phyloP scores from a whole-genome alignment of 92 coral and sea anemone species.

The Heliopora coerulea region DNA sequence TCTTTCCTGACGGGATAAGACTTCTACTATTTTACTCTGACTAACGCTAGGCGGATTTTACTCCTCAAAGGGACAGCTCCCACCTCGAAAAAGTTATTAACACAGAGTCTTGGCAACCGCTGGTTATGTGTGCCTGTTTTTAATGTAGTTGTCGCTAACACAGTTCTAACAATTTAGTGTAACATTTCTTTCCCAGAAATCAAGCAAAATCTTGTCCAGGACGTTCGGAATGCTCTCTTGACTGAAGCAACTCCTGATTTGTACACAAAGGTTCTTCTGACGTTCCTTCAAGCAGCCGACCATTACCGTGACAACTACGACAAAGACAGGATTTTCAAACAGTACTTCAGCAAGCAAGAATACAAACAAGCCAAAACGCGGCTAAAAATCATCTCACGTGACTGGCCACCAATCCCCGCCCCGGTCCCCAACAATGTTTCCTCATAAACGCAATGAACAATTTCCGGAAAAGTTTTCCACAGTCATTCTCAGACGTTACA shows the following conservation, averaged over 20 bases:
- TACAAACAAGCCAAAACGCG: slow-evolving; percentile 41
- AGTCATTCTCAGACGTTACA: no score
- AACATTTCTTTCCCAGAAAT: slow-evolving; percentile 17
- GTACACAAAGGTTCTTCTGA: slow-evolving; percentile 18
- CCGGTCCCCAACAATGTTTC: not conserved
- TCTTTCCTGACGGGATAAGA: no score
- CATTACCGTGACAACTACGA: slow-evolving; percentile 47
- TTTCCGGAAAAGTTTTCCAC: no score
- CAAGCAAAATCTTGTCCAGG: slow-evolving; percentile 33
- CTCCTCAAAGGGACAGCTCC: no score
- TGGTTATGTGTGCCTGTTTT: no score
- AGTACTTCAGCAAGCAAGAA: slow-evolving; percentile 39
- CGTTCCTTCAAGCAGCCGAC: slow-evolving; percentile 34
- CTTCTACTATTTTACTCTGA: no score
- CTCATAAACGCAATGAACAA: not conserved
- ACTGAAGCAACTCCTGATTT: slow-evolving; percentile 29
- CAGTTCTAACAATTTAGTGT: no score
- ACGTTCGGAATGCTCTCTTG: slow-evolving; percentile 22
- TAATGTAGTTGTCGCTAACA: no score
- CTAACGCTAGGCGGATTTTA: no score
- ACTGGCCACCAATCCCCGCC: slow-evolving; percentile 32
- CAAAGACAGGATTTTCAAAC: slow-evolving; percentile 39
- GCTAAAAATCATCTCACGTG: slow-evolving; percentile 38
- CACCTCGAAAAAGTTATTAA: no score
- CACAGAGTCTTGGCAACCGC: no score